Conservation (phyloP, 1,140 invertebrate genomes). For the Zaprionus vittiger region DNA sequence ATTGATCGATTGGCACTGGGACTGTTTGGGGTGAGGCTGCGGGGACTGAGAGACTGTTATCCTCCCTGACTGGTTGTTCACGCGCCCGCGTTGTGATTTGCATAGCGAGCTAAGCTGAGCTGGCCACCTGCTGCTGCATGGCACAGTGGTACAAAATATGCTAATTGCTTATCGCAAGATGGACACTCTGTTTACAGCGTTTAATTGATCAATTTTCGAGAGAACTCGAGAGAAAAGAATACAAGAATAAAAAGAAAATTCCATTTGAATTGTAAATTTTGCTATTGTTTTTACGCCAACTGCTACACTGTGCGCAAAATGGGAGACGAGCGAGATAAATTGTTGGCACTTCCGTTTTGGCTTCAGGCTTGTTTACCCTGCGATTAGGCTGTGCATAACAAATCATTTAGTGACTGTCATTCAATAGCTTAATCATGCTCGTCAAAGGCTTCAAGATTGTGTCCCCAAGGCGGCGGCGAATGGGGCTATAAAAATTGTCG, state of each 20-base stretch:
- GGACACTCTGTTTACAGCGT: not conserved
- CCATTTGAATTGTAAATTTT: conserved; percentile 13
- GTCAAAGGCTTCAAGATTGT: conserved; percentile 21
- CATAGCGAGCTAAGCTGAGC: conserved; percentile 27
- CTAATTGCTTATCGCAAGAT: not conserved
- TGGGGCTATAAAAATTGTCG: conserved; percentile 68
- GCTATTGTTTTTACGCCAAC: not conserved
- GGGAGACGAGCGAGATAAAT: conserved; percentile 56
- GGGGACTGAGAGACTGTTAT: not conserved
- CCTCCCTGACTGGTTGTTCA: conserved; percentile 25
- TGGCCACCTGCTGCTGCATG: not conserved
- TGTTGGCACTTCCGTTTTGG: conserved; percentile 67
- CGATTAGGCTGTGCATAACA: conserved; percentile 64
- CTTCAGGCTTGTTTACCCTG: conserved; percentile 58
- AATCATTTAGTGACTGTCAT: conserved; percentile 77
- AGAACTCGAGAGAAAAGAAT: not conserved
- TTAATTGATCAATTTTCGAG: not conserved
- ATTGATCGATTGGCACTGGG: conserved; percentile 76
- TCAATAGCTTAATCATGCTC: conserved; percentile 65
- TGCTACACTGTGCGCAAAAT: conserved; percentile 28
- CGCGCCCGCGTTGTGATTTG: conserved; percentile 52
- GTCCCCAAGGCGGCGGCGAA: conserved; percentile 2
- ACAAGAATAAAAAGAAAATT: not conserved
- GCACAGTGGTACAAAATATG: conserved; percentile 26
- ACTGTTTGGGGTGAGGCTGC: conserved; percentile 25